A percentile compares a stretch with the other conserved stretches of the same genome.
Conservation (phyloP, 2,113 vertebrate genomes). For the Passer montanus region DNA sequence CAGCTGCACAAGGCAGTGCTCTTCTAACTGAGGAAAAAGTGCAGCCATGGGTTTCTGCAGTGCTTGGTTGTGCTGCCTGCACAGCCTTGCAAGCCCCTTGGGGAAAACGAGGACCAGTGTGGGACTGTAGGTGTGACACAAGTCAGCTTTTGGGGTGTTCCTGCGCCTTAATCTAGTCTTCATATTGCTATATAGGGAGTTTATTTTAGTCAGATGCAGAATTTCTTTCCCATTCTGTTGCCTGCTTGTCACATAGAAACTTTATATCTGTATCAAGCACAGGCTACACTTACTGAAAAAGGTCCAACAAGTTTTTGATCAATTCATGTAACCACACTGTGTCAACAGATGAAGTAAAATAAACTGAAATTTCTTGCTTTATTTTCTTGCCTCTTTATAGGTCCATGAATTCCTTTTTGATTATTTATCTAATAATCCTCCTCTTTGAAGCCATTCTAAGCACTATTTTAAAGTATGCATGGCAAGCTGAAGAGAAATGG, state of each 20-base stretch:
- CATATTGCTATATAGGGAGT: not conserved
- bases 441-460: conserved; percentile 93
- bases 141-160: not conserved
- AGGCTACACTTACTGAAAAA: not conserved
- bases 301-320: not conserved
- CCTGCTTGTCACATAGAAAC: not conserved
- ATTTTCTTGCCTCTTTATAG: conserved; percentile 67
- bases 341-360: not conserved
- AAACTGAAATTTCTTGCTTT: not conserved
- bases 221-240: not conserved
- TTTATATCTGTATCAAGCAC: not conserved
- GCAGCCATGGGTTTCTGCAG: not conserved
- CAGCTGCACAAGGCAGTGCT: not conserved
- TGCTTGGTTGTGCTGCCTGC: not conserved
- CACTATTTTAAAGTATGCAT: conserved; percentile 95
- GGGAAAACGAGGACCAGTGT: not conserved
- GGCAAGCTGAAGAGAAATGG: conserved; percentile 93
- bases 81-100: not conserved
- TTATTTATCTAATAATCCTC: conserved; percentile 95
- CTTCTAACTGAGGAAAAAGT: not conserved
- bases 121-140: not conserved
- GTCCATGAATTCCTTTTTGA: conserved; percentile 98
- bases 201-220: not conserved
- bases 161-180: not conserved
- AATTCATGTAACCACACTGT: not conserved